These are phyloP conservation scores for Cylindroiulus punctatus DNA, from an alignment of 2,888 invertebrate species.

Conservation along the genomic window DNA sequence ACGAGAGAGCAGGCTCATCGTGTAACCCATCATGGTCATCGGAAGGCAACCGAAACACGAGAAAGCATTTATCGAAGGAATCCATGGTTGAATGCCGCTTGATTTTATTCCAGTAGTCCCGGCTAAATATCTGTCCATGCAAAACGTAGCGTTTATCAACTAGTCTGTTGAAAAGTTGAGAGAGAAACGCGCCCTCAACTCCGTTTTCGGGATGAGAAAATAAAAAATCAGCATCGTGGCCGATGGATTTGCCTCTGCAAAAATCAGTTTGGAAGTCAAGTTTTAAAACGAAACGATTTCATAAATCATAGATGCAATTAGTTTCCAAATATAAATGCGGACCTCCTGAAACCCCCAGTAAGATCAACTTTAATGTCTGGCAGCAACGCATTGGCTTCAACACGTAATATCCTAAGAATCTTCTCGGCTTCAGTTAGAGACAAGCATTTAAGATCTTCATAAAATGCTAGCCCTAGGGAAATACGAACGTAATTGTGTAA, in stretches of 20 bases:
- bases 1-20: neutral
- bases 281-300: neutral
- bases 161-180: neutral
- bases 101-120: neutral
- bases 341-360: slow-evolving; percentile 14
- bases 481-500: neutral
- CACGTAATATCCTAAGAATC: neutral
- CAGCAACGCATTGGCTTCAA: neutral
- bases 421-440: neutral
- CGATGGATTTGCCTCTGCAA: neutral
- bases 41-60: neutral
- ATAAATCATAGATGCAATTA: neutral
- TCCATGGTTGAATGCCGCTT: neutral
- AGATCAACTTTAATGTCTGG: slow-evolving; percentile 6
- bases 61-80: neutral
- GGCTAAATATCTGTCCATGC: neutral
- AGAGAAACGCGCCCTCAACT: neutral
- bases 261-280: neutral
- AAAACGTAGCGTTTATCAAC: neutral
- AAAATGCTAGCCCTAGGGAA: neutral
- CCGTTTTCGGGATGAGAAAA: neutral
- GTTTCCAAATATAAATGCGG: neutral
- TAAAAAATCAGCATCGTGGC: neutral
- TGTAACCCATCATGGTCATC: neutral
- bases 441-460: slow-evolving; percentile 13